Evolutionary conservation across 2,797 vertebrate genomes (phyloP), one percentile per base, ranked within the genome.

Genomic region (Acanthis flammea): DNA sequence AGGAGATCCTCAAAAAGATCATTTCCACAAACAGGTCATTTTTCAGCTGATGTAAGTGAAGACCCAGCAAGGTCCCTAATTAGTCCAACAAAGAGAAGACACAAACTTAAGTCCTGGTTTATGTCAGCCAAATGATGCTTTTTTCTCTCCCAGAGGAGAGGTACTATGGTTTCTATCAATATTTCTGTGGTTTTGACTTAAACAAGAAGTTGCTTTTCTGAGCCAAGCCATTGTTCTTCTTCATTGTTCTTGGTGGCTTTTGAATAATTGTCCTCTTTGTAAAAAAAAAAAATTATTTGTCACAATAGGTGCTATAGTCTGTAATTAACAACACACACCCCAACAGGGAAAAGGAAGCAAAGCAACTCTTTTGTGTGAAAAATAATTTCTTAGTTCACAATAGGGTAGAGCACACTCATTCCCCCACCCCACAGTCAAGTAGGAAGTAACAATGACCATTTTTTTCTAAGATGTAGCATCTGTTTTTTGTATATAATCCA

Each of bases 381-480:
- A 83, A 17, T 61, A 37, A 35, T 11, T 14, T 42, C 44, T 55
- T 47, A 8, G 23, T 61, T 71, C 75, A 74, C 70, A 95, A 60
- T 48, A 45, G 74, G 58, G 41, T 71, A 87, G 75, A 83, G 66
- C 13, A 8, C n/a, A 76, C 33, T 76, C 62, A 78, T 91, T 76
- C 42, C 79, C 53, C 74, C 33, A 82, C 18, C n/a, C 58, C 31
- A n/a, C 2, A 91, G 47, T 85, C 42, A 70, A 96, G 28, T 77
- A 94, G 48, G 47, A 90, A 93, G 79, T 70, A 86, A 93, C 61
- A 95, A 95, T 73, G 66, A 82, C 14, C 68, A 74, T 7, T 72
- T 83, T 80, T 89, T 93, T 61, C 80, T 70, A 74, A 92, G 76
- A 87, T 50, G 33, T 30, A 85, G 41, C 92, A 93, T 95, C 94